phyloP scores from a whole-genome alignment of 2,113 vertebrate species.

The Mungos mungo region DNA sequence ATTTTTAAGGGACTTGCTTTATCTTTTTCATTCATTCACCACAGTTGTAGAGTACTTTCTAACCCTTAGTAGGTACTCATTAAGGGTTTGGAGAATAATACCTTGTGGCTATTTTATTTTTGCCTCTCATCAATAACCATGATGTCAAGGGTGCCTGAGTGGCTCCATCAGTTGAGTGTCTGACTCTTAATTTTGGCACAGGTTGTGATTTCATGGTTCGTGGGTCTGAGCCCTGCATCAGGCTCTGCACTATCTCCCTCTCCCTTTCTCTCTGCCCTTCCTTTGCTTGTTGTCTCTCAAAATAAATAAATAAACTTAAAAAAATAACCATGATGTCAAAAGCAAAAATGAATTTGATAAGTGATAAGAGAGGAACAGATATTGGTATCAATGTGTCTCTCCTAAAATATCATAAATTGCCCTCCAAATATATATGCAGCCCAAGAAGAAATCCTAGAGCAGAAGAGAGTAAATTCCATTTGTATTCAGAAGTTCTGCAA shows the following conservation, averaged over 20 bases:
- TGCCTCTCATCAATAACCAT: not conserved
- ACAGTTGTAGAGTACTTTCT: not conserved
- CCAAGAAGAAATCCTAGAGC: conserved; percentile 6
- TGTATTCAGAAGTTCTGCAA: conserved; percentile 27
- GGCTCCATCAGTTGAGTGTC: no score
- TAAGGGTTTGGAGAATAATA: not conserved
- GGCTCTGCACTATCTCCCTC: no score
- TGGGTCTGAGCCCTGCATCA: no score
- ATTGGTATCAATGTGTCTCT: not conserved
- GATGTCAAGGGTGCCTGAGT: not conserved
- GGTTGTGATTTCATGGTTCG: no score
- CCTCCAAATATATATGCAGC: not conserved
- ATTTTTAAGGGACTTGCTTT: not conserved
- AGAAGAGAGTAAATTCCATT: conserved; percentile 26
- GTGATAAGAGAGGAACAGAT: conserved; percentile 11
- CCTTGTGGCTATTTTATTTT: not conserved
- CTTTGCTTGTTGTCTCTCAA: no score
- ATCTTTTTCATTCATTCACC: not conserved
- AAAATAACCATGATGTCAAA: not conserved
- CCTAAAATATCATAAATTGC: not conserved
- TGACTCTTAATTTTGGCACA: no score
- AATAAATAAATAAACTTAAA: no score
- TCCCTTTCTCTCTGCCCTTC: no score
- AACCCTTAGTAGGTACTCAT: not conserved
- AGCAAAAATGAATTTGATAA: conserved; percentile 15